phyloP scores from a whole-genome alignment of 1,140 invertebrate species.

The Eubasilissa regina region DNA sequence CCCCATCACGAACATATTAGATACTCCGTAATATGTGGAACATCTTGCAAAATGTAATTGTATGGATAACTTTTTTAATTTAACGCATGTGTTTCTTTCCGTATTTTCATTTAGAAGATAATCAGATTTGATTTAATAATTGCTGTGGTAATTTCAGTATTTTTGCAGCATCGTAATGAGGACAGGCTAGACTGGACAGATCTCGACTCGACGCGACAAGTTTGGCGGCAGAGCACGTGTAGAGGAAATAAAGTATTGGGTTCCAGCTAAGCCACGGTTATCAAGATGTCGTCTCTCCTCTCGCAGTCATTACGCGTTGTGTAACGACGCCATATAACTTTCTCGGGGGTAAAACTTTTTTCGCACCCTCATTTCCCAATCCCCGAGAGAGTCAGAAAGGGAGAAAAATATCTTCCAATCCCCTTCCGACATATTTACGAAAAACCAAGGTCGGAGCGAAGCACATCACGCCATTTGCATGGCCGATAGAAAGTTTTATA shows the following conservation, averaged over 20 bases:
- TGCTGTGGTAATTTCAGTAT: too few relatives aligned
- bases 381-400: not conserved
- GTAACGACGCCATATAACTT: constrained; percentile 60
- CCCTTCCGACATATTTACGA: constrained; percentile 5
- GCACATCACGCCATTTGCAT: constrained; percentile 11
- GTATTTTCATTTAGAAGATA: too few relatives aligned
- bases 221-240: too few relatives aligned
- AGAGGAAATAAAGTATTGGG: not conserved
- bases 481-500: constrained; percentile 14
- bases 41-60: too few relatives aligned
- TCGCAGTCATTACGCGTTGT: constrained; percentile 56
- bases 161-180: too few relatives aligned
- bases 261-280: constrained; percentile 36
- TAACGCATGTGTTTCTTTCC: too few relatives aligned
- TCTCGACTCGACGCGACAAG: too few relatives aligned
- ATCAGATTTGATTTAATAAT: too few relatives aligned
- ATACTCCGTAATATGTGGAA: too few relatives aligned
- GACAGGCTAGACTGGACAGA: too few relatives aligned
- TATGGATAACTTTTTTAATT: too few relatives aligned
- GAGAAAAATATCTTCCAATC: not conserved
- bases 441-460: constrained; percentile 13
- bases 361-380: constrained; percentile 53
- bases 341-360: constrained; percentile 58
- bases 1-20: too few relatives aligned
- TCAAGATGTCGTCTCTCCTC: constrained; percentile 55